Percentiles rank a stretch among this genome's conserved stretches.
Evolutionary conservation across 2,888 invertebrate genomes (phyloP).

Genomic region (Microctonus hyperodae): DNA sequence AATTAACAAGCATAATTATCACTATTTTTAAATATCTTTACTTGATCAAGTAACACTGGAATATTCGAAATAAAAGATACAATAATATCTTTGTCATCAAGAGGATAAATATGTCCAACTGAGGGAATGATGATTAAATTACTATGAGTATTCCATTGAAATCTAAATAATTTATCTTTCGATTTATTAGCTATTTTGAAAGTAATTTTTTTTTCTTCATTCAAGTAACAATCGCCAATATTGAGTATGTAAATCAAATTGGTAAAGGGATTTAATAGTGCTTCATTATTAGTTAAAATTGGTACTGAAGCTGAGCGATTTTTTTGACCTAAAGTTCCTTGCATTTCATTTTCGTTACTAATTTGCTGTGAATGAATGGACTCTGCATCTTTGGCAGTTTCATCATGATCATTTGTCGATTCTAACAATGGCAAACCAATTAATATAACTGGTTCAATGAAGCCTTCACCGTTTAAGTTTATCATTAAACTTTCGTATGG

Average conservation of each 20-base stretch:
- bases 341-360: conserved; percentile 2
- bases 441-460: conserved; percentile 63
- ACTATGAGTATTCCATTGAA: conserved; percentile 58
- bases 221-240: conserved; percentile 59
- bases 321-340: conserved; percentile 29
- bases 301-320: conserved; percentile 6
- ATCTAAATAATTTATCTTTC: conserved; percentile 56
- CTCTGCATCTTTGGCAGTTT: conserved; percentile 26
- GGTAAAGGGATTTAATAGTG: neutral
- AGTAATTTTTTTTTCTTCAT: conserved; percentile 55
- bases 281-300: conserved; percentile 2
- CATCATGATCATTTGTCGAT: neutral
- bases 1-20: neutral
- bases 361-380: neutral
- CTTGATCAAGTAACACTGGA: conserved; percentile 56
- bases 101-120: conserved; percentile 63
- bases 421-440: conserved; percentile 51
- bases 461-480: conserved; percentile 64
- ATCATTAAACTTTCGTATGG: conserved; percentile 67
- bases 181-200: conserved; percentile 64
- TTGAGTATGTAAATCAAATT: conserved; percentile 53
- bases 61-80: conserved; percentile 65
- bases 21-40: conserved; percentile 36
- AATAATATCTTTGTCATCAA: conserved; percentile 64
- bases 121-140: conserved; percentile 65